These are phyloP conservation scores for Lutraria rhynchaena DNA, from an alignment of 1,140 invertebrate species.

Conservation along the genomic window DNA sequence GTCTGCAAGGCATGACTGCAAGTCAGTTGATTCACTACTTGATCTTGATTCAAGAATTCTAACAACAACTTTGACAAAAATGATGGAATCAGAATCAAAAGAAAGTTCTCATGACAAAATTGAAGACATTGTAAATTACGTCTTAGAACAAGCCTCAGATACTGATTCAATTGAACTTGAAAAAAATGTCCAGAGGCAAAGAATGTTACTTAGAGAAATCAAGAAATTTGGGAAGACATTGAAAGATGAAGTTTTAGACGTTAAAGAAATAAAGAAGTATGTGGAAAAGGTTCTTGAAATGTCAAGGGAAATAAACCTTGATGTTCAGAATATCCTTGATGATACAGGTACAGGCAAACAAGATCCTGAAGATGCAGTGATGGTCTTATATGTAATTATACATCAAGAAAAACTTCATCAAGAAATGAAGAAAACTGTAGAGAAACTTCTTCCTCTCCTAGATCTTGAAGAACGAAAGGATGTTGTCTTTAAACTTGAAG, in stretches of 20 bases:
- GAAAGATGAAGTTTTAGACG: neutral
- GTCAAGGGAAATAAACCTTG: neutral
- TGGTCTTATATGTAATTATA: conserved; percentile 19
- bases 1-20: conserved; percentile 4
- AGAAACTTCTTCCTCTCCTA: conserved; percentile 19
- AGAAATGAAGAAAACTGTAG: neutral
- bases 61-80: neutral
- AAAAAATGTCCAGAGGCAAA: conserved; percentile 15
- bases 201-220: conserved; percentile 1
- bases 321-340: neutral
- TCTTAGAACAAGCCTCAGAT: neutral
- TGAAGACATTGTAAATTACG: conserved; percentile 23
- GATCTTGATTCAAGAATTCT: conserved; percentile 12
- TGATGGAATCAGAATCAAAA: conserved; percentile 1
- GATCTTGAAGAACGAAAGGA: neutral
- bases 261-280: neutral
- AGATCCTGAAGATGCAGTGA: conserved; percentile 15
- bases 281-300: neutral
- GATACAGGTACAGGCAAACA: neutral
- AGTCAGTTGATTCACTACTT: conserved; percentile 19
- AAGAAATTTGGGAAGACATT: neutral
- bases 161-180: conserved; percentile 4
- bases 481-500: neutral
- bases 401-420: conserved; percentile 6
- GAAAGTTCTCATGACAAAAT: conserved; percentile 6